Percentiles rank a stretch among this genome's conserved stretches.
Conservation (phyloP, 2,113 vertebrate genomes). For the Oryzias celebensis region DNA sequence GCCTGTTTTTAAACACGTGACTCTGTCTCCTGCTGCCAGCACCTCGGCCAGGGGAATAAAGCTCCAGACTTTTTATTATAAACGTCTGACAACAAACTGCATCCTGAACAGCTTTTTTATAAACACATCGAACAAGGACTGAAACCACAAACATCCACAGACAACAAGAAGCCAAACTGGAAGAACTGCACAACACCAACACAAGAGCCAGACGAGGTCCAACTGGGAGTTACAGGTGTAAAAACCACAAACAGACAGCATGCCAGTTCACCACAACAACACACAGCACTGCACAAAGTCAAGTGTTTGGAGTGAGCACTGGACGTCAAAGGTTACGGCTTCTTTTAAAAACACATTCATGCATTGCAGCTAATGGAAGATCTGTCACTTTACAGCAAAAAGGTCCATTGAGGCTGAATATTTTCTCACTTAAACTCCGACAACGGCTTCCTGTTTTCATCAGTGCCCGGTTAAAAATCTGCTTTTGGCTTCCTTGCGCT, state of each 20-base stretch:
- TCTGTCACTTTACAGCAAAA: neutral
- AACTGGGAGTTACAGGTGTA: constrained; percentile 31
- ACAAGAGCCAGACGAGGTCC: constrained; percentile 34
- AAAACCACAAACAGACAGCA: constrained; percentile 54
- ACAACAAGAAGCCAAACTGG: constrained; percentile 53
- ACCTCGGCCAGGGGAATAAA: constrained; percentile 22
- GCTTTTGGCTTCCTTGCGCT: neutral
- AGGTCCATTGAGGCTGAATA: neutral
- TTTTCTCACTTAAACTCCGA: constrained; percentile 11
- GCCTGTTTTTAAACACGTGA: constrained; percentile 80
- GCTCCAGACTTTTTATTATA: neutral
- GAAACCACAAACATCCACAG: constrained; percentile 60
- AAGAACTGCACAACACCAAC: constrained; percentile 50
- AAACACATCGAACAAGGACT: constrained; percentile 12
- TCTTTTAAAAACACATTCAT: neutral
- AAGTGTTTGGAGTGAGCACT: constrained; percentile 1
- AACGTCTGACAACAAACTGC: constrained; percentile 12
- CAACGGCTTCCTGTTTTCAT: constrained; percentile 13
- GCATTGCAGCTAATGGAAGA: neutral
- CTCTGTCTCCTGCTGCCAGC: constrained; percentile 66
- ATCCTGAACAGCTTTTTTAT: neutral
- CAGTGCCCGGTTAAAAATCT: constrained; percentile 1
- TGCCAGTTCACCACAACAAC: constrained; percentile 49
- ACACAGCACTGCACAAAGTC: constrained; percentile 22
- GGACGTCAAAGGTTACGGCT: neutral